phyloP scores from a whole-genome alignment of 2,113 vertebrate genomes.

The Lophochroa leadbeateri region DNA sequence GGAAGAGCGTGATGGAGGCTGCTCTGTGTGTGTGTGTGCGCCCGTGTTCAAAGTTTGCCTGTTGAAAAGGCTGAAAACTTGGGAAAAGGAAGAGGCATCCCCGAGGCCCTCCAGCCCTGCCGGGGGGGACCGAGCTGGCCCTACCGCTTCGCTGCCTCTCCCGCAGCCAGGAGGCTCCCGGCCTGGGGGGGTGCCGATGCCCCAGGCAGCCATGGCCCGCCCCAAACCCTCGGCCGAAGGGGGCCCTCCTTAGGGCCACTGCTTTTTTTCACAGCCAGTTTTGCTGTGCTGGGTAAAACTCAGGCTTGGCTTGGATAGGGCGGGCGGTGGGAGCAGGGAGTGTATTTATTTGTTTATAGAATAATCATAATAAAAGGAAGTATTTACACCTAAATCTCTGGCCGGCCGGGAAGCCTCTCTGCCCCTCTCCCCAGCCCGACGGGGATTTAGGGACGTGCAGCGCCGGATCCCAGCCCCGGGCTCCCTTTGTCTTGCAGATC shows the following conservation, averaged over 20 bases:
- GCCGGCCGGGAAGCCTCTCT: background rate
- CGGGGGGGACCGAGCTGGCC: background rate
- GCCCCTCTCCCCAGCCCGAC: background rate
- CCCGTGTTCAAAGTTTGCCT: background rate
- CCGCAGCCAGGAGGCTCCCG: background rate
- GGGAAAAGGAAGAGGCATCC: background rate
- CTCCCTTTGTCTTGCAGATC: slow-evolving; percentile 74
- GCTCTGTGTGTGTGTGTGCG: background rate
- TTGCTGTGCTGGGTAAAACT: background rate
- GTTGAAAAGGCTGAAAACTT: background rate
- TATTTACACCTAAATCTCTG: background rate
- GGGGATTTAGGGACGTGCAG: background rate
- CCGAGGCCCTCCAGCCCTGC: background rate
- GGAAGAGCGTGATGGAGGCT: background rate
- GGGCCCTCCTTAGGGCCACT: background rate
- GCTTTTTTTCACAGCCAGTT: background rate
- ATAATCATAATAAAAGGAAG: background rate
- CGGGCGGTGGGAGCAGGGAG: background rate
- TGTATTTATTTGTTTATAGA: background rate
- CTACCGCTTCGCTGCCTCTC: background rate
- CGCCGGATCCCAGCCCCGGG: background rate
- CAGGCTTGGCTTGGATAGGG: background rate
- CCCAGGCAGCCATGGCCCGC: background rate
- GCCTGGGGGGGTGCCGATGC: background rate
- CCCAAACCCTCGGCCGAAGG: background rate